phyloP scores from a whole-genome alignment of 2,797 vertebrate genomes.

The Sarcoramphus papa region DNA sequence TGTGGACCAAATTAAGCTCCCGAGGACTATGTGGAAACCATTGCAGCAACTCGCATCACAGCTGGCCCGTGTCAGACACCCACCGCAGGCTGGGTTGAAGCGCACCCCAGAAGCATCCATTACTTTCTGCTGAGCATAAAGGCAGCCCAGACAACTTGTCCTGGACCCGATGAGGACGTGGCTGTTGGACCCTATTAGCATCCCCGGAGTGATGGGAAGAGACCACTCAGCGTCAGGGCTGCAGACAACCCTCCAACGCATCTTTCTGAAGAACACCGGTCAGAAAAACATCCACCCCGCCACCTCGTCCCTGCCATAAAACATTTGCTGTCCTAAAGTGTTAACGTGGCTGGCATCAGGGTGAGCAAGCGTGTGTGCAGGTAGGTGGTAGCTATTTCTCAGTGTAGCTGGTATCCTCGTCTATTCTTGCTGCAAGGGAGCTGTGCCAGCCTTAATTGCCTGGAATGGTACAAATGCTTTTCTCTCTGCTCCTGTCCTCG shows the following conservation, averaged over 20 bases:
- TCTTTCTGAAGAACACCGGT: not conserved
- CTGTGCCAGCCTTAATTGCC: not conserved
- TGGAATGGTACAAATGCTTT: not conserved
- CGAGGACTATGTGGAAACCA: not conserved
- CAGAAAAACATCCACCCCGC: not conserved
- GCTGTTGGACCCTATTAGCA: not conserved
- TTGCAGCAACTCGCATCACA: fast-evolving
- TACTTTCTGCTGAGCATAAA: not conserved
- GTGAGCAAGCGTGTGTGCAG: not conserved
- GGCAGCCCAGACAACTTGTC: not conserved
- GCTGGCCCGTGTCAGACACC: not conserved
- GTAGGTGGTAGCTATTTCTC: slow-evolving; percentile 17
- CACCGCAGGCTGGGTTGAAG: not conserved
- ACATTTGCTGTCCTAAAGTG: not conserved
- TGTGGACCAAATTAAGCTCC: not conserved
- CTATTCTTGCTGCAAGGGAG: not conserved
- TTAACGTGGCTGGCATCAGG: not conserved
- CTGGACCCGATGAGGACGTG: not conserved
- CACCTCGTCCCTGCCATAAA: not conserved
- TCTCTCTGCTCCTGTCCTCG: fast-evolving
- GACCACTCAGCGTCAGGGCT: not conserved
- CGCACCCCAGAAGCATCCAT: not conserved
- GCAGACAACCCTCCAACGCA: not conserved
- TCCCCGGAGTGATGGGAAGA: fast-evolving
- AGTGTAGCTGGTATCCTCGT: not conserved